phyloP scores from a whole-genome alignment of 2,888 invertebrate species.

The Aphelenchoides bicaudatus region DNA sequence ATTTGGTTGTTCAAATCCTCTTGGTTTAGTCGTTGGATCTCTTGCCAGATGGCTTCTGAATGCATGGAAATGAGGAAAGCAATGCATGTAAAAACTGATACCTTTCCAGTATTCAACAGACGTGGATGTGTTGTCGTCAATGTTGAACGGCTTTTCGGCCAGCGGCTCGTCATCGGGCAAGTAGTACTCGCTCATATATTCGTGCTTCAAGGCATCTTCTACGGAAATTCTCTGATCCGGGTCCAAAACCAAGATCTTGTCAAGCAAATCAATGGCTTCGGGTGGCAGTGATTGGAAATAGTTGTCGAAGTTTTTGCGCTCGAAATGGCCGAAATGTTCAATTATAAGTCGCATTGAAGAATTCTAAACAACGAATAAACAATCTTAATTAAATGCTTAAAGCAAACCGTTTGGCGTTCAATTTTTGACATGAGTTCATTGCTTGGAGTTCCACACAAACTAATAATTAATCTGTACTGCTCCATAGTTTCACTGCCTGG shows the following conservation, averaged over 20 bases:
- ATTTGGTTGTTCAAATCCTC: too few species aligned
- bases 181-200: slow-evolving; percentile 42
- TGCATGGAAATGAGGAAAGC: neutral
- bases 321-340: slow-evolving; percentile 30
- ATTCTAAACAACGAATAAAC: neutral
- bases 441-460: slow-evolving; percentile 52
- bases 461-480: slow-evolving; percentile 50
- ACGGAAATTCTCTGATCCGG: slow-evolving; percentile 55
- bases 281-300: slow-evolving; percentile 30
- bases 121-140: slow-evolving; percentile 39
- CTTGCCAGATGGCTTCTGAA: slow-evolving; percentile 4
- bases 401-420: slow-evolving; percentile 40
- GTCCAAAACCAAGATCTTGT: slow-evolving; percentile 52
- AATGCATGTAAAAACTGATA: slow-evolving; percentile 15
- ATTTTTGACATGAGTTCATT: slow-evolving; percentile 48
- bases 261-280: slow-evolving; percentile 48
- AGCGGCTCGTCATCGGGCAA: slow-evolving; percentile 49
- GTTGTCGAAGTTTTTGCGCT: slow-evolving; percentile 30
- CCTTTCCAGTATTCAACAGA: slow-evolving; percentile 44
- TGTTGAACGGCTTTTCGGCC: slow-evolving; percentile 42
- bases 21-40: slow-evolving; percentile 4
- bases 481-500: slow-evolving; percentile 44
- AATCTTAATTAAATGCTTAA: neutral
- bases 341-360: slow-evolving; percentile 41
- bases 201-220: slow-evolving; percentile 48